phyloP scores from a whole-genome alignment of 2,113 vertebrate genomes.

The Camelus dromedarius region DNA sequence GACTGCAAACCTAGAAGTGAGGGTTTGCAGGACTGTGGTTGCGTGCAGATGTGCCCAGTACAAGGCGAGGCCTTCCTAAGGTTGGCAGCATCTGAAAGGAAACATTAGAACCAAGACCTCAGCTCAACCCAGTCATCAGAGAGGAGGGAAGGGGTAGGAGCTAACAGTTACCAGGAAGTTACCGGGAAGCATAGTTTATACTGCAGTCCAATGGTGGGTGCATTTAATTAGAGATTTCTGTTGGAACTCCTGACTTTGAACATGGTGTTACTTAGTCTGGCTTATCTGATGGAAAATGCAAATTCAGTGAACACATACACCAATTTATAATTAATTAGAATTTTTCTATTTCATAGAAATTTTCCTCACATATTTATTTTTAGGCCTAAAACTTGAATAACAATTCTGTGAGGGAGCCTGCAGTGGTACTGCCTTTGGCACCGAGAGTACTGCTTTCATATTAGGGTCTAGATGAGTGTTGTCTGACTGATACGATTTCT shows the following conservation, averaged over 20 bases:
- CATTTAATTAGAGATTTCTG: neutral
- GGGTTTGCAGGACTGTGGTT: neutral
- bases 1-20: neutral
- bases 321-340: neutral
- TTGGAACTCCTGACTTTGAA: neutral
- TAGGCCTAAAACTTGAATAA: neutral
- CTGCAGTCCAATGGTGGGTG: neutral
- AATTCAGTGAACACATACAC: neutral
- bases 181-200: neutral
- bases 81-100: neutral
- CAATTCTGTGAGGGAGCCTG: neutral
- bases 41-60: neutral
- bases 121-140: neutral
- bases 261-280: neutral
- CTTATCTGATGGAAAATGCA: slow-evolving; percentile 36
- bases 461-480: neutral
- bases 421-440: neutral
- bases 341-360: neutral
- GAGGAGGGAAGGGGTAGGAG: neutral
- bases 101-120: neutral
- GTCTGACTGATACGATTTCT: neutral
- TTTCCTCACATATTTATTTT: neutral
- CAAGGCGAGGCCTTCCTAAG: neutral
- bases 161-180: neutral
- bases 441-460: neutral